A percentile compares a stretch with the other conserved stretches of the same genome.
These are phyloP conservation scores for Otolemur garnettii DNA, from an alignment of 2,113 vertebrate genomes.

Conservation along the genomic window DNA sequence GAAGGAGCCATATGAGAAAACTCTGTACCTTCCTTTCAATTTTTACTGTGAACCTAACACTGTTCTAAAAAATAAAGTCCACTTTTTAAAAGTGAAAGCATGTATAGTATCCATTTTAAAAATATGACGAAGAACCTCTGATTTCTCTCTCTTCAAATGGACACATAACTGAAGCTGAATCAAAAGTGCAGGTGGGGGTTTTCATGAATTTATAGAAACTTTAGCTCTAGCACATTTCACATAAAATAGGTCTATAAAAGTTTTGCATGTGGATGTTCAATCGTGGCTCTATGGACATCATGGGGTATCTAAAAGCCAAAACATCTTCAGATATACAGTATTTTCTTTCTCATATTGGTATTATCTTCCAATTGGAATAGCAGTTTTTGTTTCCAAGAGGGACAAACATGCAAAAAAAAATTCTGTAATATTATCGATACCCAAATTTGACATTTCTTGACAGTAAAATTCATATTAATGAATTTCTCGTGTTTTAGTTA, in stretches of 20 bases:
- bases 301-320: background rate
- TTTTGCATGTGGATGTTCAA: background rate
- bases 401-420: background rate
- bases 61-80: background rate
- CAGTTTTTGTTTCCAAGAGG: conserved; percentile 28
- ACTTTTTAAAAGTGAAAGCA: background rate
- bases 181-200: background rate
- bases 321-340: background rate
- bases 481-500: background rate
- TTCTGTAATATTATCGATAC: conserved; percentile 21
- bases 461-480: conserved; percentile 35
- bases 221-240: background rate
- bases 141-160: conserved; percentile 22
- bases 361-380: background rate
- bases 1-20: background rate
- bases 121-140: background rate
- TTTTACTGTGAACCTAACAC: background rate
- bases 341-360: background rate
- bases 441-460: conserved; percentile 44
- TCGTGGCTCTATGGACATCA: background rate
- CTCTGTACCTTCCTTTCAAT: background rate
- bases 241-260: background rate
- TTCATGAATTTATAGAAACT: background rate
- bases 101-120: background rate
- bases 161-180: background rate